Conservation (phyloP, 2,113 vertebrate genomes). For the Microcebus tavaratra region DNA sequence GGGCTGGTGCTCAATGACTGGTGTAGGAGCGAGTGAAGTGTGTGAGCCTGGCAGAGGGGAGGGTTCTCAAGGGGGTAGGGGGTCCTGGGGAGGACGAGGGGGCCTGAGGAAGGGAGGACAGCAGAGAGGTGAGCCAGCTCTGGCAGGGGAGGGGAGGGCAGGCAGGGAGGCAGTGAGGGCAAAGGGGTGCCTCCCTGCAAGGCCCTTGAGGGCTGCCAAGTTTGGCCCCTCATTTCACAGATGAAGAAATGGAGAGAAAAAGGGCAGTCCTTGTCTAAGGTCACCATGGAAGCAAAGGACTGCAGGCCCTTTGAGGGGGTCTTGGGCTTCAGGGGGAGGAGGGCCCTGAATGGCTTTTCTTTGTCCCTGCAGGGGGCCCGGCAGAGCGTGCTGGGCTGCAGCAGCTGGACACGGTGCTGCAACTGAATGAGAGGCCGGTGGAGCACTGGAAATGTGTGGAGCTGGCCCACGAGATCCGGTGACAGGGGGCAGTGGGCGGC, state of each 20-base stretch:
- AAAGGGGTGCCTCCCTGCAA: background rate
- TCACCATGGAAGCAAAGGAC: background rate
- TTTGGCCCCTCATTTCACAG: background rate
- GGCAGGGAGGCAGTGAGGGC: background rate
- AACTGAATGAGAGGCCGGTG: conserved; percentile 94
- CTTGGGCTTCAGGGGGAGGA: background rate
- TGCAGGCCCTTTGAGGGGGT: background rate
- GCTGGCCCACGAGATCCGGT: conserved; percentile 95
- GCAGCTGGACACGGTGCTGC: conserved; percentile 93
- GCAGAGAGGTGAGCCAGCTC: background rate
- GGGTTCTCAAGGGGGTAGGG: background rate
- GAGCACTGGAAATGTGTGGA: conserved; percentile 98
- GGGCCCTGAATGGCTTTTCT: background rate
- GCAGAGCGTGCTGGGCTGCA: conserved; percentile 94
- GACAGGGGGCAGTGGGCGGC: background rate
- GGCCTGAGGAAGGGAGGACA: background rate
- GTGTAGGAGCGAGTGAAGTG: background rate
- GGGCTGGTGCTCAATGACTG: background rate
- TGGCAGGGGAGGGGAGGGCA: too few species aligned
- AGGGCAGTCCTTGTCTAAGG: background rate
- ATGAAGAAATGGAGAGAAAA: background rate
- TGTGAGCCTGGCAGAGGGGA: background rate
- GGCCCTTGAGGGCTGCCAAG: background rate
- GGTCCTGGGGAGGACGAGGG: too few species aligned
- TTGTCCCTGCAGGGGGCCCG: conserved; percentile 88